phyloP scores from a whole-genome alignment of 2,888 invertebrate species.

The Apeira syringaria region DNA sequence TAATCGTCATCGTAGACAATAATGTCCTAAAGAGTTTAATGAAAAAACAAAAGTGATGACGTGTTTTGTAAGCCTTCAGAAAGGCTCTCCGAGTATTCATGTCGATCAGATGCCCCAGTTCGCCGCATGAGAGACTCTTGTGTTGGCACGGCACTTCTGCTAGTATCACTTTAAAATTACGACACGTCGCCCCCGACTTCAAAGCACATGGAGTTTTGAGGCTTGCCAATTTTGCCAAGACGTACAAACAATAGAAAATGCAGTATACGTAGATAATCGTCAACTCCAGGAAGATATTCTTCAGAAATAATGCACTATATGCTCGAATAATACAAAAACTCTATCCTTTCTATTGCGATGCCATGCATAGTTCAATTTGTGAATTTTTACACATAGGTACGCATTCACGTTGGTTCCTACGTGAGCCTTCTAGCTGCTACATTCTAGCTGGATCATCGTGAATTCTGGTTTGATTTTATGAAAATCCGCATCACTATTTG shows the following conservation, averaged over 20 bases:
- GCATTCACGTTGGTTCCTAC: neutral
- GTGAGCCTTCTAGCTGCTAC: neutral
- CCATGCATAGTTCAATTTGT: no score
- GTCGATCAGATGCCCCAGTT: constrained; percentile 62
- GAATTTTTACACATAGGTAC: no score
- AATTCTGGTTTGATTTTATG: neutral
- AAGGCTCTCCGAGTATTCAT: constrained; percentile 36
- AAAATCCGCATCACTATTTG: no score
- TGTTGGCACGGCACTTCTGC: constrained; percentile 40
- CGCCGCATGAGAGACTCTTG: constrained; percentile 47
- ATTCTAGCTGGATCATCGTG: neutral
- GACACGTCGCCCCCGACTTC: constrained; percentile 46
- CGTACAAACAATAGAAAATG: no score
- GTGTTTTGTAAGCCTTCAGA: constrained; percentile 28
- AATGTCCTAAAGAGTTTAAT: constrained; percentile 6
- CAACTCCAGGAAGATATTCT: no score
- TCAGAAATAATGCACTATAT: no score
- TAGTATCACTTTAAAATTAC: constrained; percentile 47
- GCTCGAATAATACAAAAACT: no score
- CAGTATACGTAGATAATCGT: no score
- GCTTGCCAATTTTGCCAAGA: neutral
- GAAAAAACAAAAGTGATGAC: constrained; percentile 18
- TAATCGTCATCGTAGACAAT: no score
- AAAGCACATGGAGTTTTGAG: constrained; percentile 20
- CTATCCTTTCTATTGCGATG: no score